Evolutionary conservation across 2,888 invertebrate genomes (phyloP).

Genomic region (Drosophila yooni): DNA sequence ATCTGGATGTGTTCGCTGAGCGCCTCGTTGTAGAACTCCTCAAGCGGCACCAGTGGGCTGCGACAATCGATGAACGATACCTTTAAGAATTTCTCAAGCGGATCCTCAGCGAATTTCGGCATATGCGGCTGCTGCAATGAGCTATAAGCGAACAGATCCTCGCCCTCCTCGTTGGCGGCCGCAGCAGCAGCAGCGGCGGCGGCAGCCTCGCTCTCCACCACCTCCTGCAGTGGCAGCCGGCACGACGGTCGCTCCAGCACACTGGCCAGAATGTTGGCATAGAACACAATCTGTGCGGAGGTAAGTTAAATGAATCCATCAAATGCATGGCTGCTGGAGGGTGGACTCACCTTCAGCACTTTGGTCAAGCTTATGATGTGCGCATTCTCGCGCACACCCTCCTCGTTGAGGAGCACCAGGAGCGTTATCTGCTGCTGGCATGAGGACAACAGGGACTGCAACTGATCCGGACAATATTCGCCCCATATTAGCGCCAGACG

Average conservation of each 20-base stretch:
- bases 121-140: constrained; percentile 76
- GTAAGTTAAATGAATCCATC: neutral
- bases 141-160: constrained; percentile 83
- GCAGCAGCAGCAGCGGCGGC: constrained; percentile 61
- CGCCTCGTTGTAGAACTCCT: constrained; percentile 97
- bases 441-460: constrained; percentile 90
- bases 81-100: constrained; percentile 89
- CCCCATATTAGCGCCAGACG: constrained; percentile 93
- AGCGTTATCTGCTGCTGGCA: constrained; percentile 95
- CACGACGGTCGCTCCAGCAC: constrained; percentile 89
- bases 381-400: constrained; percentile 93
- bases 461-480: constrained; percentile 87
- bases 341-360: constrained; percentile 90
- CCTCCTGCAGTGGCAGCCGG: constrained; percentile 44
- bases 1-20: constrained; percentile 96
- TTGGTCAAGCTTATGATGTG: constrained; percentile 93
- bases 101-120: constrained; percentile 85
- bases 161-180: constrained; percentile 68
- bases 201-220: constrained; percentile 31
- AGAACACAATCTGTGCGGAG: constrained; percentile 90
- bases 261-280: constrained; percentile 95
- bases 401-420: constrained; percentile 91
- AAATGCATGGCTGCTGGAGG: too few species aligned
- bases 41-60: constrained; percentile 92
- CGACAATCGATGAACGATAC: constrained; percentile 89